phyloP scores from a whole-genome alignment of 2,888 invertebrate species.

The Strigamia transsilvanica region DNA sequence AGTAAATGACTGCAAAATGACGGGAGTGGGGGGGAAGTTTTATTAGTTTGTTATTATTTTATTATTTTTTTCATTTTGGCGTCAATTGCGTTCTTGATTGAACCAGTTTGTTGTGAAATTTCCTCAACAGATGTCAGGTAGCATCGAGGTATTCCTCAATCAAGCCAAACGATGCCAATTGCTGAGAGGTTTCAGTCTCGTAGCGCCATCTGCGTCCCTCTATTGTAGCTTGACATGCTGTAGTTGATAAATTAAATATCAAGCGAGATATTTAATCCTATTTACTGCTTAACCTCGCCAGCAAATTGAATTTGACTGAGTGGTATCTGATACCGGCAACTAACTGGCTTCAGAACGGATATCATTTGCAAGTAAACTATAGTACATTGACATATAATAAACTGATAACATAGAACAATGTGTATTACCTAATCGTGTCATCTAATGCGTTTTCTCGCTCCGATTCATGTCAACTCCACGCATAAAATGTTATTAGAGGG shows the following conservation, averaged over 20 bases:
- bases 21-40: too few species aligned
- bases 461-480: conserved; percentile 27
- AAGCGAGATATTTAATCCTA: conserved; percentile 31
- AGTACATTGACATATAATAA: conserved; percentile 21
- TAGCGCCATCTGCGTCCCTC: conserved; percentile 34
- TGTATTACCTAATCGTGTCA: conserved; percentile 28
- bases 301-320: conserved; percentile 39
- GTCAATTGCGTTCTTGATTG: not conserved
- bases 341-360: not conserved
- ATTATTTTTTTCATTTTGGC: not conserved
- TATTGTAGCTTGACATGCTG: conserved; percentile 22
- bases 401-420: conserved; percentile 30
- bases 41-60: not conserved
- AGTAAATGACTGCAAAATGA: not conserved
- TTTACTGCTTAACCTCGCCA: conserved; percentile 32
- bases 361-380: not conserved
- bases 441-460: conserved; percentile 37
- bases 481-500: conserved; percentile 28
- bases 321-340: not conserved
- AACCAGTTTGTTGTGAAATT: not conserved
- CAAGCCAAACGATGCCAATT: not conserved
- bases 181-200: not conserved
- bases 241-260: conserved; percentile 32
- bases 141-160: not conserved
- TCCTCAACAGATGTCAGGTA: conserved; percentile 25